Evolutionary conservation across 2,888 invertebrate genomes (phyloP).

Genomic region (Cerastis leucographa): DNA sequence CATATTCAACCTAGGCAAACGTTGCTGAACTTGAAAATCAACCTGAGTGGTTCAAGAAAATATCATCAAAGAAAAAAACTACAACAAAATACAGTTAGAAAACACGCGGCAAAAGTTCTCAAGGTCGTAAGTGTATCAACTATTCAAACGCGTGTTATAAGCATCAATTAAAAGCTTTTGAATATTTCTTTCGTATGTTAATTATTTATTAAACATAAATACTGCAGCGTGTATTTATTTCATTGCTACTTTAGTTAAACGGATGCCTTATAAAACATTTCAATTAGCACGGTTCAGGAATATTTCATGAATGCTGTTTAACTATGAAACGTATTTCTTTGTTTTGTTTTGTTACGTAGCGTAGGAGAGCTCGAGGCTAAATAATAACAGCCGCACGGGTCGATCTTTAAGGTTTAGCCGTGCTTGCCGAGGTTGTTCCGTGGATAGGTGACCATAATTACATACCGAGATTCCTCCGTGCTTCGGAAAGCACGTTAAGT

Average conservation of each 20-base stretch:
- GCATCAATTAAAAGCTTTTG: constrained; percentile 24
- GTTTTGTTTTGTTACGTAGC: not conserved
- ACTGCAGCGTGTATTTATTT: constrained; percentile 27
- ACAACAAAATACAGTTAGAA: not conserved
- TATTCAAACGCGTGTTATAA: constrained; percentile 15
- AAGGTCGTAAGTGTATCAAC: constrained; percentile 26
- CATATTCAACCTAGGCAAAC: not conserved
- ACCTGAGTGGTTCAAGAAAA: not conserved
- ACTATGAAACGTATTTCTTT: not conserved
- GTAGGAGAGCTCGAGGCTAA: not conserved
- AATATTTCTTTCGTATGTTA: not conserved
- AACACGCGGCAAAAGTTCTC: not conserved
- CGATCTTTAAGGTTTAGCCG: too few relatives aligned
- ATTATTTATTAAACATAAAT: constrained; percentile 18
- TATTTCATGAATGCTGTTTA: constrained; percentile 12
- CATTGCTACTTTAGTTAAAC: not conserved
- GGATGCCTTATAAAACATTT: constrained; percentile 10
- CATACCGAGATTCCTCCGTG: too few relatives aligned
- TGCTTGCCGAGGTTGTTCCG: too few relatives aligned
- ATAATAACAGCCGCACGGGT: not conserved
- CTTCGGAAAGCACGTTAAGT: too few relatives aligned
- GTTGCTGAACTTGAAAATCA: not conserved
- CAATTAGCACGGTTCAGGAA: constrained; percentile 8
- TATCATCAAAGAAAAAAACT: not conserved
- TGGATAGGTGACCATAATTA: too few relatives aligned